phyloP scores from a whole-genome alignment of 1,140 invertebrate genomes.

The Zaprionus africanus region DNA sequence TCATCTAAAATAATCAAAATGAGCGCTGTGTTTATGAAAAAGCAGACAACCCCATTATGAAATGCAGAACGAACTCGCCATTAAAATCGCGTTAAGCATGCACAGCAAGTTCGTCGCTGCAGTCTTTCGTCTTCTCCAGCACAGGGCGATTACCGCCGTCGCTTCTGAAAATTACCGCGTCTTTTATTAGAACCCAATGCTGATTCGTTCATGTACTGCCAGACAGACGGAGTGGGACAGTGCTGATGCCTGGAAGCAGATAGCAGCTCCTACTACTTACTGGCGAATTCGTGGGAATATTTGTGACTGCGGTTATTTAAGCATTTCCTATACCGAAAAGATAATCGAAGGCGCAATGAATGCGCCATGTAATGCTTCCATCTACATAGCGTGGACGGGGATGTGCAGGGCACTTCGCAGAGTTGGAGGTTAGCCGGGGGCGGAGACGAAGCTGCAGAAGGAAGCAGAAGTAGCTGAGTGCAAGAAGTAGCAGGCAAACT shows the following conservation, averaged over 20 bases:
- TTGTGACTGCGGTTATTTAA: constrained; percentile 72
- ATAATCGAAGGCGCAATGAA: constrained; percentile 73
- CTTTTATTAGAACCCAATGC: constrained; percentile 75
- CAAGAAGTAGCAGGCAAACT: constrained; percentile 30
- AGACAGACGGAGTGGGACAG: constrained; percentile 33
- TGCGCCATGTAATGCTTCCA: constrained; percentile 58
- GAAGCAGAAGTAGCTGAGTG: constrained; percentile 34
- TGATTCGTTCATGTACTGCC: constrained; percentile 63
- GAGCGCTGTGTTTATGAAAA: constrained; percentile 37
- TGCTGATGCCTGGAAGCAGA: constrained; percentile 57
- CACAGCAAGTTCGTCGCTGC: constrained; percentile 58
- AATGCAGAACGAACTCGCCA: constrained; percentile 59
- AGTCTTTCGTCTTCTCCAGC: constrained; percentile 46
- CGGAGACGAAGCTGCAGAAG: constrained; percentile 22
- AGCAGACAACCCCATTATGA: constrained; percentile 30
- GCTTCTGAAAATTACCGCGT: constrained; percentile 59
- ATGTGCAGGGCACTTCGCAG: constrained; percentile 24
- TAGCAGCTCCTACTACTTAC: constrained; percentile 42
- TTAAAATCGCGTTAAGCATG: constrained; percentile 76
- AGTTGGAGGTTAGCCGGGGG: constrained; percentile 33
- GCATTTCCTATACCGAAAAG: constrained; percentile 71
- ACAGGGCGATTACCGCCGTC: constrained; percentile 62
- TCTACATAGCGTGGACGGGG: constrained; percentile 54
- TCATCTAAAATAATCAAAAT: constrained; percentile 45
- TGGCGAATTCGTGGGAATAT: constrained; percentile 72